Evolutionary conservation across 2,888 invertebrate species (phyloP).

Genomic region (Protonemura montana): DNA sequence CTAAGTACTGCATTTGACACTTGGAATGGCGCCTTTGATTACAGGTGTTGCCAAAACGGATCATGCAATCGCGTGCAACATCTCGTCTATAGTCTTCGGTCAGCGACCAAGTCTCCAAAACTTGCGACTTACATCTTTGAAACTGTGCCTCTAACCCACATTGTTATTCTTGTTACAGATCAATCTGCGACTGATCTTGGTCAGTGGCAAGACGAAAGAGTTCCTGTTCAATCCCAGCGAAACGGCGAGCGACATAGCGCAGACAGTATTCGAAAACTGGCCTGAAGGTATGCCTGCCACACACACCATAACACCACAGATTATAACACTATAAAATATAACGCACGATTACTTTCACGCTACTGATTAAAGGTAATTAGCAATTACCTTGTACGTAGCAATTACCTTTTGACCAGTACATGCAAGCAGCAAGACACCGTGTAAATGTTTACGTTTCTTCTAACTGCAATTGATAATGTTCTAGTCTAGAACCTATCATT

Average conservation of each 20-base stretch:
- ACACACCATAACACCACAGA: neutral
- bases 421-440: neutral
- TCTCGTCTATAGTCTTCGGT: neutral
- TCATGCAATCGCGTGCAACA: neutral
- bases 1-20: neutral
- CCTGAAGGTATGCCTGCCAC: slow-evolving; percentile 81
- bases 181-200: slow-evolving; percentile 96
- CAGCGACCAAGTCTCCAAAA: neutral
- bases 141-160: neutral
- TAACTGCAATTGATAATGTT: neutral
- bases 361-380: neutral
- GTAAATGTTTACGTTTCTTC: neutral
- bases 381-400: neutral
- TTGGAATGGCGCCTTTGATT: neutral
- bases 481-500: too few relatives aligned
- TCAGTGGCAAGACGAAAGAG: slow-evolving; percentile 99
- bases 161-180: slow-evolving; percentile 75
- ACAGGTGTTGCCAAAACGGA: neutral
- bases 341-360: slow-evolving; percentile 7
- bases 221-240: slow-evolving; percentile 96
- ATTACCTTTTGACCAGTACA: neutral
- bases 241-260: slow-evolving; percentile 98
- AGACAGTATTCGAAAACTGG: slow-evolving; percentile 99
- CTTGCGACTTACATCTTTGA: neutral
- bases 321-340: neutral